These are phyloP conservation scores for Gymnarchus niloticus DNA, from an alignment of 2,113 vertebrate genomes.

Conservation along the genomic window DNA sequence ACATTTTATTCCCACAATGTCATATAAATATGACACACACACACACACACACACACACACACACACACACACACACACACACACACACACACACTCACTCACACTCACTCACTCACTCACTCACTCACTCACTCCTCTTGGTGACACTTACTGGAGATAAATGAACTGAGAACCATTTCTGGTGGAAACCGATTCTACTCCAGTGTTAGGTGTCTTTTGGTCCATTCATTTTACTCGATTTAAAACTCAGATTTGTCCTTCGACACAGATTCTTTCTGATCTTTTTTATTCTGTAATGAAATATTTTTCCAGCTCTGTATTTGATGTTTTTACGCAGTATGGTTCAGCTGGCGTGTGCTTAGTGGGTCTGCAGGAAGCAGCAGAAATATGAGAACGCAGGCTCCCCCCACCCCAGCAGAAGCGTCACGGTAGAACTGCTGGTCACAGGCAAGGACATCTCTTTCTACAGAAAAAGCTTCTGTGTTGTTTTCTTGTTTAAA, in stretches of 20 bases:
- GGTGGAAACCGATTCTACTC: background rate
- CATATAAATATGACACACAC: too few relatives aligned
- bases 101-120: too few relatives aligned
- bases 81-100: conserved; percentile 14
- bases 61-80: too few relatives aligned
- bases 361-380: background rate
- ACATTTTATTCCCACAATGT: too few relatives aligned
- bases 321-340: background rate
- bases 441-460: background rate
- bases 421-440: background rate
- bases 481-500: background rate
- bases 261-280: background rate
- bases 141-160: background rate
- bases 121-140: background rate
- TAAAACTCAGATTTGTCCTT: background rate
- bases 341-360: background rate
- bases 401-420: background rate
- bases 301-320: background rate
- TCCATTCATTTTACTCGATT: background rate
- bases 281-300: background rate
- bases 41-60: too few relatives aligned
- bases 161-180: background rate
- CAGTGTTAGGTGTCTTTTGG: background rate
- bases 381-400: background rate
- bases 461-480: background rate